A percentile compares a stretch with the other conserved stretches of the same genome.
These are phyloP conservation scores for Dynastes maya DNA, from an alignment of 2,888 invertebrate genomes.

Conservation along the genomic window DNA sequence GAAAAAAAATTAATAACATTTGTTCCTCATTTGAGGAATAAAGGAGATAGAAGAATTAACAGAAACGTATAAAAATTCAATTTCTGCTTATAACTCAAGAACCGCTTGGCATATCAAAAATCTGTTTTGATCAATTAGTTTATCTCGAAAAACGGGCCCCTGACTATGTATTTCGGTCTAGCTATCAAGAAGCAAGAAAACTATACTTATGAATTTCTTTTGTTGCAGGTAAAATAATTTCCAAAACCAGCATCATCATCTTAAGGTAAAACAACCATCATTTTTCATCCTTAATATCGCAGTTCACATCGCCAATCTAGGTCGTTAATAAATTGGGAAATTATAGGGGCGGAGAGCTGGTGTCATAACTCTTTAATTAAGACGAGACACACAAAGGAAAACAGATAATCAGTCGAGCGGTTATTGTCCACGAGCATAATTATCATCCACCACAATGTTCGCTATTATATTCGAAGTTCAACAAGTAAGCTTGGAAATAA, in stretches of 20 bases:
- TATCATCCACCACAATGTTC: constrained; percentile 33
- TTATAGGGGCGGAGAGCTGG: not conserved
- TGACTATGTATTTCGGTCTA: too few species aligned
- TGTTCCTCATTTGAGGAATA: too few species aligned
- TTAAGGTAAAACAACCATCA: not conserved
- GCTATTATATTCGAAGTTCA: constrained; percentile 24
- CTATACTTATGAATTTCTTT: not conserved
- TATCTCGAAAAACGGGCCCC: too few species aligned
- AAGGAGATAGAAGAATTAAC: too few species aligned
- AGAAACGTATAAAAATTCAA: too few species aligned
- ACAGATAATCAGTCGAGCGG: constrained; percentile 19
- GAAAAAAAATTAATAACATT: too few species aligned
- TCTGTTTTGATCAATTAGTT: too few species aligned
- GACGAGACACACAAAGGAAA: constrained; percentile 26
- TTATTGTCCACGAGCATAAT: constrained; percentile 37
- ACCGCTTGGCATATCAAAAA: too few species aligned
- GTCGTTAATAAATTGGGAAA: constrained; percentile 20
- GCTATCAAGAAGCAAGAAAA: too few species aligned
- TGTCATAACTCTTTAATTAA: constrained; percentile 34
- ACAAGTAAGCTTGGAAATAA: constrained; percentile 36
- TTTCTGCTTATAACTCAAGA: too few species aligned
- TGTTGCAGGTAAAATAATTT: constrained; percentile 25
- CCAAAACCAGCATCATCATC: not conserved
- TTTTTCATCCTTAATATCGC: not conserved
- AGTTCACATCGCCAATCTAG: not conserved